phyloP scores from a whole-genome alignment of 2,113 vertebrate genomes.

The Archilochus colubris region DNA sequence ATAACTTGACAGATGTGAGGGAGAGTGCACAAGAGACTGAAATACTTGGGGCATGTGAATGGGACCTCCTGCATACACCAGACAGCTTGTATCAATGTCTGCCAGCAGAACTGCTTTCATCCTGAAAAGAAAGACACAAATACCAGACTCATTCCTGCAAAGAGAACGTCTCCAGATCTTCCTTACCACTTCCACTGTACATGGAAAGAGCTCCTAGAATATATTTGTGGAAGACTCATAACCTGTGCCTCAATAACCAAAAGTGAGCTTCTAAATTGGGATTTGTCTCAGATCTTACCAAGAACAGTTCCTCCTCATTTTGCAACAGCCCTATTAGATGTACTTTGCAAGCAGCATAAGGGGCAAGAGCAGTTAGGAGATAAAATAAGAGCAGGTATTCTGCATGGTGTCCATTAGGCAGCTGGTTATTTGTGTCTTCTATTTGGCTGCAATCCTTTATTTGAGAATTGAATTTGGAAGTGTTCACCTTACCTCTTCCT shows the following conservation, averaged over 20 bases:
- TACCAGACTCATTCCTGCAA: neutral
- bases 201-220: neutral
- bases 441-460: conserved; percentile 17
- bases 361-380: neutral
- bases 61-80: neutral
- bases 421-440: neutral
- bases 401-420: neutral
- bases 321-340: neutral
- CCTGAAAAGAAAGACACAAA: neutral
- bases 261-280: neutral
- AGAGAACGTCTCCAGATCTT: neutral
- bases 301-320: neutral
- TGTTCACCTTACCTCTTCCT: conserved; percentile 31
- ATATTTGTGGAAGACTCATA: neutral
- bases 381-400: neutral
- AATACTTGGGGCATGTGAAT: fast-evolving
- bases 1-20: fast-evolving
- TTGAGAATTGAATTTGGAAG: conserved; percentile 23
- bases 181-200: neutral
- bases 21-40: neutral
- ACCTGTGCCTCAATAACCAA: neutral
- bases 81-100: neutral
- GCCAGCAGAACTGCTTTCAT: neutral
- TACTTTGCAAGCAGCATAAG: neutral
- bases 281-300: neutral